Evolutionary conservation across 2,113 vertebrate genomes (phyloP).

Genomic region (Muntiacus muntjak): DNA sequence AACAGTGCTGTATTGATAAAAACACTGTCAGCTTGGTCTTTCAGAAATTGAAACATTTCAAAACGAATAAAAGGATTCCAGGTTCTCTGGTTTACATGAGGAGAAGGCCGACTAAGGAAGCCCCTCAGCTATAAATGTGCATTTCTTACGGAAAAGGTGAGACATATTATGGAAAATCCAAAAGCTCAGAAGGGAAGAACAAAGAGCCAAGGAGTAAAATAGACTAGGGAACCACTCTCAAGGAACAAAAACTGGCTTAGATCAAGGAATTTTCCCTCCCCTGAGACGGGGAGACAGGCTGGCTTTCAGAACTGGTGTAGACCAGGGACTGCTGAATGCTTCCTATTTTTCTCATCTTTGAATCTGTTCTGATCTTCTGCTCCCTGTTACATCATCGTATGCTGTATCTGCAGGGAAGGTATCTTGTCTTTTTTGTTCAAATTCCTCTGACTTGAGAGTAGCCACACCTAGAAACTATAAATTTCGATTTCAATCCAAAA

Average conservation of each 20-base stretch:
- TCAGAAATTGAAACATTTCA: background rate
- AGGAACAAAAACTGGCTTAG: background rate
- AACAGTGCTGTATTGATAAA: background rate
- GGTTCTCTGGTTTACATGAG: background rate
- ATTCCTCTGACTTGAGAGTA: background rate
- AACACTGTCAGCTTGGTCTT: background rate
- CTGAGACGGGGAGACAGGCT: background rate
- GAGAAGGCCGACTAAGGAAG: background rate
- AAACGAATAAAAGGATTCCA: background rate
- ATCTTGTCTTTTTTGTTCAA: background rate
- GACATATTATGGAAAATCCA: background rate
- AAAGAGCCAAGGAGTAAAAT: background rate
- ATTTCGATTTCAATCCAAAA: conserved; percentile 9
- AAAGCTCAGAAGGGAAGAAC: background rate
- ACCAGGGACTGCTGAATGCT: background rate
- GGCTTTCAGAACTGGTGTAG: background rate
- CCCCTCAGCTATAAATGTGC: background rate
- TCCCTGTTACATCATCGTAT: background rate
- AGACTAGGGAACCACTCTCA: background rate
- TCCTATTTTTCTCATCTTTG: background rate
- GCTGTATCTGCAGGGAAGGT: background rate
- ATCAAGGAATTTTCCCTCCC: background rate
- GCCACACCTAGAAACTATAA: background rate
- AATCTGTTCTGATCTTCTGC: background rate
- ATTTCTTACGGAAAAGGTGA: background rate